These are phyloP conservation scores for Biston stratarius DNA, from an alignment of 2,888 invertebrate genomes.

Conservation along the genomic window DNA sequence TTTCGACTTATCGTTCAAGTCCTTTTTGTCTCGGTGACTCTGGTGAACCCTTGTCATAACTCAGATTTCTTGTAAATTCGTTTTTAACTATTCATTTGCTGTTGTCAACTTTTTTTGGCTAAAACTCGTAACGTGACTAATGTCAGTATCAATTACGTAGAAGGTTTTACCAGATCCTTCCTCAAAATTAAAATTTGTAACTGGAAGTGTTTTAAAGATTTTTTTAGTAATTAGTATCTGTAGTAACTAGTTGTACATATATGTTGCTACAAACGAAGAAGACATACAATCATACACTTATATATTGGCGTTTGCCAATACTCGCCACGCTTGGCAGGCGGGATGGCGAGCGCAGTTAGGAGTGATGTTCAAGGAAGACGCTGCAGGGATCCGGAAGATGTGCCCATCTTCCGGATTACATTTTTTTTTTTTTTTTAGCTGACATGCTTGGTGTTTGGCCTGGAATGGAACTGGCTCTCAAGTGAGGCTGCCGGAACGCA, in stretches of 20 bases:
- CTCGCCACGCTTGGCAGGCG: too few species aligned
- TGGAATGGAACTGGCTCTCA: too few species aligned
- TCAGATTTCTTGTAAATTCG: constrained; percentile 19
- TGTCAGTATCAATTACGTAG: constrained; percentile 7
- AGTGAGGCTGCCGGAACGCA: too few species aligned
- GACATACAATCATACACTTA: too few species aligned
- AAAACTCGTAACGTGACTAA: constrained; percentile 2
- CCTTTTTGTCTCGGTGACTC: constrained; percentile 4
- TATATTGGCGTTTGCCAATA: too few species aligned
- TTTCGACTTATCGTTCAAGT: neutral
- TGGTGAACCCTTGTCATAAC: constrained; percentile 6
- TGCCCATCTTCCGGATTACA: too few species aligned
- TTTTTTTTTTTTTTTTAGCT: too few species aligned
- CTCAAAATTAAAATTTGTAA: neutral
- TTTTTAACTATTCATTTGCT: constrained; percentile 10
- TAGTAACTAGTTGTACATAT: constrained; percentile 27
- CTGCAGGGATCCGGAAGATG: too few species aligned
- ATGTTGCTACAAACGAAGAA: too few species aligned
- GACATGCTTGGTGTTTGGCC: too few species aligned
- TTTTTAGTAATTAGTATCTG: constrained; percentile 14
- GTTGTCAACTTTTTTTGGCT: constrained; percentile 1
- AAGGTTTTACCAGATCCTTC: constrained; percentile 12
- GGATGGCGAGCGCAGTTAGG: too few species aligned
- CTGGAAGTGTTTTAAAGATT: neutral
- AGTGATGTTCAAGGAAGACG: too few species aligned